phyloP scores from a whole-genome alignment of 2,113 vertebrate genomes.

The Anser brachyrhynchus region DNA sequence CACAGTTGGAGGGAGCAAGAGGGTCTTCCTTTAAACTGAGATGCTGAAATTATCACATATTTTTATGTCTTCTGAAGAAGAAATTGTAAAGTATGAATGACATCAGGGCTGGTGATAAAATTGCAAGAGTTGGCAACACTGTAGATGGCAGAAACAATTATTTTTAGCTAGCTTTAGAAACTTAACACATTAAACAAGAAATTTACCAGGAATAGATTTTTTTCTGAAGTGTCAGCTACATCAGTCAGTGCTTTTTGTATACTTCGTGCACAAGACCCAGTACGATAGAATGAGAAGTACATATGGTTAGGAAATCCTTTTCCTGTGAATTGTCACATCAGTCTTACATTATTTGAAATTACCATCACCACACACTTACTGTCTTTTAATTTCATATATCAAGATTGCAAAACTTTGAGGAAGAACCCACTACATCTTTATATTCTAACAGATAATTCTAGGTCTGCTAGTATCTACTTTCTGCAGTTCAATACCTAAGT shows the following conservation, averaged over 20 bases:
- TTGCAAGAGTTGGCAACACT: not conserved
- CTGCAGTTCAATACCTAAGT: not conserved
- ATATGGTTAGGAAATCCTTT: slow-evolving; percentile 55
- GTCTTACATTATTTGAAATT: slow-evolving; percentile 37
- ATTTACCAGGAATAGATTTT: slow-evolving; percentile 24
- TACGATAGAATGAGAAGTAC: not conserved
- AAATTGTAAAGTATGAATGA: not conserved
- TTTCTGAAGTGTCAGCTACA: slow-evolving; percentile 27
- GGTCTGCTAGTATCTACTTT: not conserved
- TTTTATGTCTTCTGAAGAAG: not conserved
- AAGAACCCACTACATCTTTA: not conserved
- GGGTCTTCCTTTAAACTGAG: not conserved
- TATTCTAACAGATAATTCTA: not conserved
- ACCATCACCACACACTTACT: not conserved
- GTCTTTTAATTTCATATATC: not conserved
- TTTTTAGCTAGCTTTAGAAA: slow-evolving; percentile 61
- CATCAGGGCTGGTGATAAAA: not conserved
- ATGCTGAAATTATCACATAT: not conserved
- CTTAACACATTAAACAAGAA: slow-evolving; percentile 49
- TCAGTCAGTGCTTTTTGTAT: not conserved
- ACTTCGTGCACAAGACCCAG: not conserved
- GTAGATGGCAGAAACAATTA: slow-evolving; percentile 39
- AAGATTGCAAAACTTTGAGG: not conserved
- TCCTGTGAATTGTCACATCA: slow-evolving; percentile 50
- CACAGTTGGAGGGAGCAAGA: not conserved